phyloP scores from a whole-genome alignment of 2,113 vertebrate species.

The Anhinga anhinga region DNA sequence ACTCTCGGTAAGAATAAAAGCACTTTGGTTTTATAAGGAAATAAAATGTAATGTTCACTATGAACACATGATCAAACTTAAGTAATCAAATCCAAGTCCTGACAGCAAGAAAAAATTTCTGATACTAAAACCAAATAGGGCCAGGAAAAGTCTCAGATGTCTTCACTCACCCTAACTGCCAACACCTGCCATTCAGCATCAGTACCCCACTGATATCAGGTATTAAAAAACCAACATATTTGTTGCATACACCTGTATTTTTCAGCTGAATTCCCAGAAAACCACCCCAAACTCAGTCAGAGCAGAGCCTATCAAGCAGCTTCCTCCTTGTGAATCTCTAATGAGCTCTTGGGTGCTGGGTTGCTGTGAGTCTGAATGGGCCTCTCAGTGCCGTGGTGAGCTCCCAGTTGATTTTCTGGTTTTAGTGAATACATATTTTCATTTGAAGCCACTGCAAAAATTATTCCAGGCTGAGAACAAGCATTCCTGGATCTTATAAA shows the following conservation, averaged over 20 bases:
- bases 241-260: not conserved
- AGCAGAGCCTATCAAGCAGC: not conserved
- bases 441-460: slow-evolving; percentile 20
- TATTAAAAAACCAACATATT: not conserved
- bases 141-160: not conserved
- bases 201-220: not conserved
- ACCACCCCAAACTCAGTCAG: not conserved
- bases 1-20: not conserved
- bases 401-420: not conserved
- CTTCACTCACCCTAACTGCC: not conserved
- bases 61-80: not conserved
- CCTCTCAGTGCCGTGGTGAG: not conserved
- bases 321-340: not conserved
- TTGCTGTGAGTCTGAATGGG: not conserved
- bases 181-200: not conserved
- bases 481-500: slow-evolving; percentile 39
- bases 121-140: not conserved
- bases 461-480: slow-evolving; percentile 12
- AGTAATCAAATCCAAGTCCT: not conserved
- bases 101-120: not conserved
- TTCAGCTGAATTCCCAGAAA: not conserved
- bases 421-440: slow-evolving; percentile 21
- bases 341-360: not conserved
- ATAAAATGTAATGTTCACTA: not conserved
- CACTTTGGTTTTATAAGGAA: not conserved